Base-by-base conservation (phyloP, 1,140 invertebrate species). In the Drosophila sucinea region DNA sequence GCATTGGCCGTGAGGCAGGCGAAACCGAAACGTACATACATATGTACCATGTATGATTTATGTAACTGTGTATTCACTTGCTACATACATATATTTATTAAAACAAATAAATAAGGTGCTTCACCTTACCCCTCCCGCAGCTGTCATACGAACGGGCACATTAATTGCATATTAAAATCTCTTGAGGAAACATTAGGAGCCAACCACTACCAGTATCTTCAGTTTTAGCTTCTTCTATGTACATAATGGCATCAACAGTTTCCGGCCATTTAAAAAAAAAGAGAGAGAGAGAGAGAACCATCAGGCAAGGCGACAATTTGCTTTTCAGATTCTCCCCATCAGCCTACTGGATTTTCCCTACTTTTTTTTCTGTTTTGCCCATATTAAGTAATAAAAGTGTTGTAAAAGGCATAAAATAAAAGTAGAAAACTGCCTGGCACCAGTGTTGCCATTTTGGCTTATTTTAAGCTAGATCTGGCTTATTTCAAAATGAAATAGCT, bases 371-470 rank as follows among this genome's bases (percentile, higher is more conserved):
- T 27, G 25, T 27, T 51, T 83, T 70, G 41, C 65, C 69, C 77
- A 65, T 79, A 84, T 84, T 77, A 80, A 84, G 81, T 62, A 84
- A 84, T 84, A 84, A 84, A 84, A 84, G 67, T 67, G 68, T 81
- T 85, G 81, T 85, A 70, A 85, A 85, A 72, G 65, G 55, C 77
- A 85, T 81, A 78, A 85, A 85, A 74, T 62, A 70, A 73, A 71
- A 81, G 81, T 75, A 85, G 81, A 67, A 63, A 77, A 55, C 61
- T 58, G 35, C 30, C 40, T 51, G 30, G 2, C 30, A 30, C 2
- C n/a, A n/a, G n/a, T n/a, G n/a, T n/a, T n/a, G n/a, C n/a, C n/a
- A n/a, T n/a, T n/a, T n/a, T n/a, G n/a, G n/a, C n/a, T n/a, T n/a
- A n/a, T n/a, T n/a, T n/a, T n/a, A n/a, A n/a, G n/a, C n/a, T n/a